Evolutionary conservation across 1,140 invertebrate species (phyloP).

Genomic region (Colletes latitarsis): DNA sequence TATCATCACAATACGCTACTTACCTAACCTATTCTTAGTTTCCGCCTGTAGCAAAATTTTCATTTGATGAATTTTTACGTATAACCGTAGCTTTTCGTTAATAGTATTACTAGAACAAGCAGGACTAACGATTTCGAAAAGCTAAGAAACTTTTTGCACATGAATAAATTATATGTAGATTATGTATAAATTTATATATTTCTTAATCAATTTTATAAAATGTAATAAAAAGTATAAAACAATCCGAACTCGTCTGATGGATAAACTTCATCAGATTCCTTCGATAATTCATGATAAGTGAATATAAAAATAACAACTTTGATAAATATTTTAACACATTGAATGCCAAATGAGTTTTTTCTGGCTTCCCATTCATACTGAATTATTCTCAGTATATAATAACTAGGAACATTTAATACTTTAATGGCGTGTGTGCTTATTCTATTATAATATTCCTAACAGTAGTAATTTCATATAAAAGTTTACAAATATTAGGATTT

Average conservation of each 20-base stretch:
- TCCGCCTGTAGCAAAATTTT: neutral
- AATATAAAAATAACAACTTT: slow-evolving; percentile 4
- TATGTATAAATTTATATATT: slow-evolving; percentile 23
- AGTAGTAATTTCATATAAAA: too few species aligned
- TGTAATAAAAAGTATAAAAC: slow-evolving; percentile 18
- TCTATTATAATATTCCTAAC: too few species aligned
- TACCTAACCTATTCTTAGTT: neutral
- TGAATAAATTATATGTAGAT: neutral
- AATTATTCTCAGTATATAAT: too few species aligned
- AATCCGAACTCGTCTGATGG: neutral
- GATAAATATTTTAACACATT: neutral
- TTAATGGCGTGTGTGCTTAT: too few species aligned
- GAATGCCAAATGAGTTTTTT: too few species aligned
- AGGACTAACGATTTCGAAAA: neutral
- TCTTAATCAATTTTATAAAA: slow-evolving; percentile 21
- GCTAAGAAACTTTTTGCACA: neutral
- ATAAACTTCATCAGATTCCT: slow-evolving; percentile 1
- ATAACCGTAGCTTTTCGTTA: neutral
- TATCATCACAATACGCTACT: neutral
- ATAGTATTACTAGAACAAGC: neutral
- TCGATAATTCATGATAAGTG: neutral
- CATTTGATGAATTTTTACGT: neutral
- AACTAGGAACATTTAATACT: too few species aligned
- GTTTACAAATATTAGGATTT: too few species aligned
- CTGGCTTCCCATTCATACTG: too few species aligned